A percentile compares a stretch with the other conserved stretches of the same genome.
Conservation (phyloP, 1,140 invertebrate genomes). For the Penaeus vannamei region DNA sequence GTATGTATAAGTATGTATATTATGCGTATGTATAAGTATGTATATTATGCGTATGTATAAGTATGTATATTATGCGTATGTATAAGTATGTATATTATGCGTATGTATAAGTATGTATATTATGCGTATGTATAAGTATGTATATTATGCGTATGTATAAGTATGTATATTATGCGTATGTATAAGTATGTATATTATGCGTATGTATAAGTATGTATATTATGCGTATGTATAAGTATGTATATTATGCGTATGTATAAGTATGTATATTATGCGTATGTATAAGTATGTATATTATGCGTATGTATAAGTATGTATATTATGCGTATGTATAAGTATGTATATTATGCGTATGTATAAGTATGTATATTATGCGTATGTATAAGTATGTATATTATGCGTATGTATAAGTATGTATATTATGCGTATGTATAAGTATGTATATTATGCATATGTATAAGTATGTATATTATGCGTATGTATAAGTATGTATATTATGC, state of each 20-base stretch:
- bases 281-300: too few relatives aligned
- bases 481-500: background rate
- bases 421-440: too few relatives aligned
- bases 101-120: too few relatives aligned
- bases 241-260: too few relatives aligned
- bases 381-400: too few relatives aligned
- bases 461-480: background rate
- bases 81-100: too few relatives aligned
- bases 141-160: too few relatives aligned
- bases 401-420: background rate
- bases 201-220: constrained; percentile 1
- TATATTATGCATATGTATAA: background rate
- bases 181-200: background rate
- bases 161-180: background rate
- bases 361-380: too few relatives aligned
- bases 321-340: background rate
- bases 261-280: constrained; percentile 16
- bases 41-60: background rate
- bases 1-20: background rate
- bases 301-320: background rate
- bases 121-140: too few relatives aligned
- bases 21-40: background rate
- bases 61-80: too few relatives aligned
- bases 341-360: background rate
- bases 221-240: constrained; percentile 8